A percentile compares a stretch with the other conserved stretches of the same genome.
Evolutionary conservation across 1,140 invertebrate species (phyloP).

Genomic region (Olivierus martensii): DNA sequence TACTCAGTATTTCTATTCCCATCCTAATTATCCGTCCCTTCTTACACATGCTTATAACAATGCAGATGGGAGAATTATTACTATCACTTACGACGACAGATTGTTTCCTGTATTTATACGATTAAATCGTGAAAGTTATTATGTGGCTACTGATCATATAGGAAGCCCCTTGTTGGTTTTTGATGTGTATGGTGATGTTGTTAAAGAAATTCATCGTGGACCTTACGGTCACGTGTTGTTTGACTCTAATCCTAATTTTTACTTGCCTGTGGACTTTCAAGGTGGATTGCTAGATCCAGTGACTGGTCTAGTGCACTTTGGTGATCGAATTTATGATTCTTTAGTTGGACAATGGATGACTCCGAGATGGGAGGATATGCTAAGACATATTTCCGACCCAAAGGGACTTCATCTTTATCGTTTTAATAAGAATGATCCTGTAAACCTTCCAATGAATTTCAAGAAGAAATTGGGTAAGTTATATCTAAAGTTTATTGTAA

Average conservation of each 20-base stretch:
- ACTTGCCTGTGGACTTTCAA: slow-evolving; percentile 82
- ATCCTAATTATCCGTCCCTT: slow-evolving; percentile 60
- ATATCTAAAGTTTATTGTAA: background rate
- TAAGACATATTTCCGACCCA: slow-evolving; percentile 56
- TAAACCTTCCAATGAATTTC: slow-evolving; percentile 46
- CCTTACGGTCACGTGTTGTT: slow-evolving; percentile 78
- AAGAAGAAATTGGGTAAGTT: slow-evolving; percentile 18
- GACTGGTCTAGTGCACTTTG: slow-evolving; percentile 71
- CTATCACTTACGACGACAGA: slow-evolving; percentile 74
- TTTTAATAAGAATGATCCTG: slow-evolving; percentile 81
- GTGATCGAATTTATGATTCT: slow-evolving; percentile 77
- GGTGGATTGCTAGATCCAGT: slow-evolving; percentile 64
- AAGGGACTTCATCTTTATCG: slow-evolving; percentile 82
- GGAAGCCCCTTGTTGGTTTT: slow-evolving; percentile 82
- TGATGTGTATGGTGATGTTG: slow-evolving; percentile 71
- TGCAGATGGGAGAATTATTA: slow-evolving; percentile 58
- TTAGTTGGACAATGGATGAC: slow-evolving; percentile 89
- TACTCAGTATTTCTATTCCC: slow-evolving; percentile 88
- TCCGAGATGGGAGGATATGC: slow-evolving; percentile 73
- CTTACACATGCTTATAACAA: slow-evolving; percentile 83
- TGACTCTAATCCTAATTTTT: slow-evolving; percentile 83
- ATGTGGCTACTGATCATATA: slow-evolving; percentile 83
- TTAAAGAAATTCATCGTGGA: slow-evolving; percentile 79
- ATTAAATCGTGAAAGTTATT: slow-evolving; percentile 40
- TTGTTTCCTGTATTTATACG: slow-evolving; percentile 56